phyloP scores from a whole-genome alignment of 2,888 invertebrate species.

The Micropterix aruncella region DNA sequence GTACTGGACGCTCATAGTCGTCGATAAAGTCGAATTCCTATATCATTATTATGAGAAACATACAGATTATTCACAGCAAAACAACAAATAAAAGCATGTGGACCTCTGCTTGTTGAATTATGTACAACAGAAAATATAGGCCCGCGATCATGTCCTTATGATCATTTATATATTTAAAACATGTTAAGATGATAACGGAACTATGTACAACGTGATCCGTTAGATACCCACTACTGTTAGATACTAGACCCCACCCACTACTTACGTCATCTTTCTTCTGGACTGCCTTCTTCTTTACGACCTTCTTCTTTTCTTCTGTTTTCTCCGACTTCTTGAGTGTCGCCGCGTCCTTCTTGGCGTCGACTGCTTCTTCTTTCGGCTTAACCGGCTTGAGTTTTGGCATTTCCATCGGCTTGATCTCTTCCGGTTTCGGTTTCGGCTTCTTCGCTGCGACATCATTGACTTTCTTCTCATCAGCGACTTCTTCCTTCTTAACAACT shows the following conservation, averaged over 20 bases:
- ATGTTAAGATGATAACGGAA: neutral
- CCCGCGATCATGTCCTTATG: no score
- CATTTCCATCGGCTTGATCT: slow-evolving; percentile 45
- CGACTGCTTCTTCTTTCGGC: slow-evolving; percentile 32
- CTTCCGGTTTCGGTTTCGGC: slow-evolving; percentile 20
- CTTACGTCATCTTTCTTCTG: slow-evolving; percentile 36
- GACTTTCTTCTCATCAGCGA: slow-evolving; percentile 19
- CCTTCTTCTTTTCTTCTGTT: slow-evolving; percentile 25
- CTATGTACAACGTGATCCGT: slow-evolving; percentile 16
- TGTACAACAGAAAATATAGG: no score
- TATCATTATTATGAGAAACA: neutral
- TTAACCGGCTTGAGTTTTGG: slow-evolving; percentile 43
- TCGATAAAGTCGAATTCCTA: slow-evolving; percentile 36
- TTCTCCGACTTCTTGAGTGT: slow-evolving; percentile 30
- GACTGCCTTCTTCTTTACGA: slow-evolving; percentile 34
- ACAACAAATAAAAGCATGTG: neutral
- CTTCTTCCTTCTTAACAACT: slow-evolving; percentile 24
- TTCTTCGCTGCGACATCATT: slow-evolving; percentile 22
- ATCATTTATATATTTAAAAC: neutral
- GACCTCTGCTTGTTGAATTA: no score
- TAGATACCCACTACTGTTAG: slow-evolving; percentile 14
- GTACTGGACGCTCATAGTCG: slow-evolving; percentile 64
- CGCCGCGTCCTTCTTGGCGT: slow-evolving; percentile 29
- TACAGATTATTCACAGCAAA: neutral
- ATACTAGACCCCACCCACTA: slow-evolving; percentile 11